Base-by-base conservation (phyloP, 92 coral and sea anemone species). In the Heteractis magnifica region DNA sequence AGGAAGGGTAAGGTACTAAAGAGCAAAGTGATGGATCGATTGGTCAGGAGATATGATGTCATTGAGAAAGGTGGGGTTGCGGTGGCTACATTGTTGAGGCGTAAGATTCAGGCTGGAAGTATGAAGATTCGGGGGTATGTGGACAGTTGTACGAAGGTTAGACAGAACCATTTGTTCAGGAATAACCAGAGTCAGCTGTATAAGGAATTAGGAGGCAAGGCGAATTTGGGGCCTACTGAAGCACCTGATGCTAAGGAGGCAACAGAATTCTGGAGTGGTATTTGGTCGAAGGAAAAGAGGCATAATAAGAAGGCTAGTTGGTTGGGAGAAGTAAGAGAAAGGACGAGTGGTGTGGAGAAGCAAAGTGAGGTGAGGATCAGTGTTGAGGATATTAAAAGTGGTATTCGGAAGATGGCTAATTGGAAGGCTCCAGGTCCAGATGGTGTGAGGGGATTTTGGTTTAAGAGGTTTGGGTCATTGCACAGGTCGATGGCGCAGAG, bases 391-490 rank as follows among this genome's bases (percentile, higher is more conserved):
- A 26, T 75, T 41, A 19, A 75, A 49, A 75, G 56, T 9, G 19
- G 68, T 6, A 10, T 16, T 9, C 15, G 68, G 68, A 60, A 60
- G 19, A 56, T 58, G 48, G 48, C 83, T 14, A 79, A 79, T 23
- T 79, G 83, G 83, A 79, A 79, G 53, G 23, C 56, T 13, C 79
- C 79, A 14, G 79, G 79, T 3, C 79, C 79, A 7, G 79, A 75
- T 75, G 56, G 77, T 12, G 84, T 83, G 11, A 48, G 73, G 6
- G 86, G 86, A 76, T 72, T 6, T 60, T 83, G 87, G 87, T 58
- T 76, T n/a, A 83, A 83, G 56, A 52, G 26, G 52, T 76, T 83
- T 56, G 11, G n/a, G 8, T 52, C 70, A 4, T 34, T 83, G 51
- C 87, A 83, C 23, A 49, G 80, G 19, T 2, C 26, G 49, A 65